Evolutionary conservation across 1,140 invertebrate species (phyloP).

Genomic region (Euwallacea similis): DNA sequence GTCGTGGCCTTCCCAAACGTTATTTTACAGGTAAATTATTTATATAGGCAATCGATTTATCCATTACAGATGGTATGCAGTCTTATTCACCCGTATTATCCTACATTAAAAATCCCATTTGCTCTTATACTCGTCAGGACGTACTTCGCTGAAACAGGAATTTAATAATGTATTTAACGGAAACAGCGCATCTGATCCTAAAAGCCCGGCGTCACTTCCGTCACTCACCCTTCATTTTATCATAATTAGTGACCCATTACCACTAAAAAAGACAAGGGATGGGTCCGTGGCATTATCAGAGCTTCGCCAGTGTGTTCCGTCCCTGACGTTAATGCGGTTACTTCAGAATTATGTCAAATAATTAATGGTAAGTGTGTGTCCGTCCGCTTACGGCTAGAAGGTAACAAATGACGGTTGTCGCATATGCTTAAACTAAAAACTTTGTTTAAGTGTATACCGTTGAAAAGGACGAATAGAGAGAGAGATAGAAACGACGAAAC

Average conservation of each 20-base stretch:
- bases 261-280: slow-evolving; percentile 29
- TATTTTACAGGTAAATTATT: no score
- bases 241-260: slow-evolving; percentile 36
- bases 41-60: no score
- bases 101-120: no score
- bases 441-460: not conserved
- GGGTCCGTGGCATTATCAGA: slow-evolving; percentile 37
- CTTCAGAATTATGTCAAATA: slow-evolving; percentile 38
- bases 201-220: slow-evolving; percentile 25
- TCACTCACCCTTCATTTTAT: slow-evolving; percentile 39
- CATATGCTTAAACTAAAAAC: slow-evolving; percentile 34
- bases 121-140: no score
- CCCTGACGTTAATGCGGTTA: slow-evolving; percentile 42
- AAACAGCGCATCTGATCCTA: slow-evolving; percentile 26
- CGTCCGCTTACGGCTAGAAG: slow-evolving; percentile 39
- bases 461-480: not conserved
- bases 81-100: no score
- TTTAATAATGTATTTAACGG: slow-evolving; percentile 14
- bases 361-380: slow-evolving; percentile 46
- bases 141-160: slow-evolving; percentile 6
- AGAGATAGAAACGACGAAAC: slow-evolving; percentile 8
- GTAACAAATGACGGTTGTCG: slow-evolving; percentile 45
- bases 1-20: no score
- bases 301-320: slow-evolving; percentile 28
- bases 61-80: no score